phyloP scores from a whole-genome alignment of 2,113 vertebrate species.

The Chaetorhynchus papuensis region DNA sequence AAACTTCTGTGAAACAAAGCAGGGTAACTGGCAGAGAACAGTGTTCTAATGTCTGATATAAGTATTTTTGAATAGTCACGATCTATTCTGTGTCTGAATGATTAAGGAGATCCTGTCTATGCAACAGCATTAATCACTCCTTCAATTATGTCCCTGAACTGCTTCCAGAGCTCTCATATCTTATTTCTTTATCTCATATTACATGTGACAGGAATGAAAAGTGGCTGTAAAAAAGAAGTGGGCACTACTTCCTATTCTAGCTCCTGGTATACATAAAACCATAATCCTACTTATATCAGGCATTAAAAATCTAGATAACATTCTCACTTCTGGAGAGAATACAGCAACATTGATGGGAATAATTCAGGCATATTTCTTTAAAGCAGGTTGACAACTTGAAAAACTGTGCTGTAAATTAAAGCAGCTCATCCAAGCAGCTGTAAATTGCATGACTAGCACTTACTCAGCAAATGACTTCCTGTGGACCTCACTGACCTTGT shows the following conservation, averaged over 20 bases:
- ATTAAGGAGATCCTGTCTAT: background rate
- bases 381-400: background rate
- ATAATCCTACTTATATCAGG: background rate
- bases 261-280: background rate
- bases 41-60: background rate
- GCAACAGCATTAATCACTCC: background rate
- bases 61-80: background rate
- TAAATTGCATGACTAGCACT: slow-evolving; percentile 19
- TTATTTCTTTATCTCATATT: background rate
- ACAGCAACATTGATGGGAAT: background rate
- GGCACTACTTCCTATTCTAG: background rate
- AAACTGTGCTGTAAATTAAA: slow-evolving; percentile 30
- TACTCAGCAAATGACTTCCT: slow-evolving; percentile 38
- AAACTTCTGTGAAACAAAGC: background rate
- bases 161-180: background rate
- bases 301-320: background rate
- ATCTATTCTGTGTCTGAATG: background rate
- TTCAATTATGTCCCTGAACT: background rate
- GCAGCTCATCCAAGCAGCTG: background rate
- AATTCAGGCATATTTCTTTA: background rate
- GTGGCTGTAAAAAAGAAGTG: background rate
- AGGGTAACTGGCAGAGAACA: background rate
- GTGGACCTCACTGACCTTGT: slow-evolving; percentile 39
- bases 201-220: background rate
- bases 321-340: background rate